A percentile compares a stretch with the other conserved stretches of the same genome.
These are phyloP conservation scores for Rhodinocichla rosea DNA, from an alignment of 2,113 vertebrate genomes.

Conservation along the genomic window DNA sequence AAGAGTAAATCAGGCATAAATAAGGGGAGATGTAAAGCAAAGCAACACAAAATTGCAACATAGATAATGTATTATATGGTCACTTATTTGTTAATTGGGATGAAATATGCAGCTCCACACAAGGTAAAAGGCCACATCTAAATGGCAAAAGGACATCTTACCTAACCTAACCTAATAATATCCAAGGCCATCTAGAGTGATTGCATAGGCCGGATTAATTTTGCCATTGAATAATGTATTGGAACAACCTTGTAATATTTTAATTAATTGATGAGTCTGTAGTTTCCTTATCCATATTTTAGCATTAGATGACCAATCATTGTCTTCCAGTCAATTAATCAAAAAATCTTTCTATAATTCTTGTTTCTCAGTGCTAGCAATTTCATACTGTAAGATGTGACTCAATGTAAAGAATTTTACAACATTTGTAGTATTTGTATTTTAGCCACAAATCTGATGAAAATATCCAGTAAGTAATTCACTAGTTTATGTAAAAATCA, in stretches of 20 bases:
- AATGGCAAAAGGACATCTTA: background rate
- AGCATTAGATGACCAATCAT: background rate
- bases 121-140: background rate
- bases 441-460: background rate
- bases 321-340: background rate
- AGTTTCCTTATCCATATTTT: background rate
- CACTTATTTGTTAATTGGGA: background rate
- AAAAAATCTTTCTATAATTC: background rate
- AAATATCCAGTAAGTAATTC: background rate
- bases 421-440: background rate
- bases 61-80: background rate
- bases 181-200: background rate
- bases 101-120: background rate
- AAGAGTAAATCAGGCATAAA: background rate
- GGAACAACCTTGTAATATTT: background rate
- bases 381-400: background rate
- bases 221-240: background rate
- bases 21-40: background rate
- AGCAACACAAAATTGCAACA: background rate
- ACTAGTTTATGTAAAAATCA: background rate
- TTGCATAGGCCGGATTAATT: background rate
- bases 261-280: constrained; percentile 6
- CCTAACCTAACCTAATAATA: background rate
- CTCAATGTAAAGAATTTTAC: background rate
- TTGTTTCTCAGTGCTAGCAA: background rate